Percentiles rank a stretch among this genome's conserved stretches.
Conservation (phyloP, 1,140 invertebrate species). For the Drosophila mojavensis region DNA sequence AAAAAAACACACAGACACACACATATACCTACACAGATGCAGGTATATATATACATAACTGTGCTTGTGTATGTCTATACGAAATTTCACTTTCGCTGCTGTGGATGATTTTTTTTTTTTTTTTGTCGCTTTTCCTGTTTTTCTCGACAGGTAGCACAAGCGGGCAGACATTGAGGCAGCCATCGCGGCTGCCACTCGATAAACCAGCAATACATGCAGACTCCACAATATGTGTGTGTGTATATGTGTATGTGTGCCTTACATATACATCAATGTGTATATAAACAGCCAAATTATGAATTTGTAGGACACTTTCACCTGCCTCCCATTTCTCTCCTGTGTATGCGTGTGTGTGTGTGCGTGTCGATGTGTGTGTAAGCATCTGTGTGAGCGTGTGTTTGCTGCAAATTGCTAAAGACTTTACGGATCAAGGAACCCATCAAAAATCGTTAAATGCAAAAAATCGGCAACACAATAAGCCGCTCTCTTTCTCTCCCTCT, state of each 20-base stretch:
- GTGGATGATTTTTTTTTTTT: slow-evolving; percentile 19
- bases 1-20: slow-evolving; percentile 28
- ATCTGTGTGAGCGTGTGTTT: slow-evolving; percentile 25
- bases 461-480: slow-evolving; percentile 50
- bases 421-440: slow-evolving; percentile 79
- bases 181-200: slow-evolving; percentile 53
- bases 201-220: slow-evolving; percentile 64
- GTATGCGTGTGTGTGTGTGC: background rate
- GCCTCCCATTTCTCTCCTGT: slow-evolving; percentile 9
- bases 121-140: slow-evolving; percentile 29
- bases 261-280: slow-evolving; percentile 48
- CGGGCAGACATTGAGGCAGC: slow-evolving; percentile 68
- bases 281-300: slow-evolving; percentile 78
- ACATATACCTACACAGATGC: background rate
- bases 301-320: slow-evolving; percentile 67
- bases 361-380: background rate
- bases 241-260: slow-evolving; percentile 20
- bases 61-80: slow-evolving; percentile 22
- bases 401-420: slow-evolving; percentile 63
- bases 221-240: slow-evolving; percentile 8
- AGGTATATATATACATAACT: background rate
- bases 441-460: slow-evolving; percentile 81
- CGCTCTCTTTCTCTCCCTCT: too few species aligned
- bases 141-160: slow-evolving; percentile 52
- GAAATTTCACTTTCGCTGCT: slow-evolving; percentile 66